phyloP scores from a whole-genome alignment of 1,140 invertebrate genomes.

The Yoshiicerus persimilis region DNA sequence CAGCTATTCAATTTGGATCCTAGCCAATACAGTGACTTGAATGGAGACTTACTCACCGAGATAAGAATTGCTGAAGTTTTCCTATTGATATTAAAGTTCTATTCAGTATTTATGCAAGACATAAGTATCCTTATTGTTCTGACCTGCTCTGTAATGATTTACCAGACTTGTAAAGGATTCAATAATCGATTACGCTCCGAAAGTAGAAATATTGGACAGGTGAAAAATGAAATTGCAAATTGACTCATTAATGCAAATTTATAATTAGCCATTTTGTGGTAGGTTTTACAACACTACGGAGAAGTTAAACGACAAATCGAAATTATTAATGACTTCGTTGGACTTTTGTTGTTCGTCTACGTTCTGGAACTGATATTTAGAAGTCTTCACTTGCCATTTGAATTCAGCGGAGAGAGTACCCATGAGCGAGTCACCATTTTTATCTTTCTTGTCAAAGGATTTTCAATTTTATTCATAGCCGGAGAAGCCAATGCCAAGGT shows the following conservation, averaged over 20 bases:
- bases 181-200: neutral
- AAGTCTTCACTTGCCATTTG: neutral
- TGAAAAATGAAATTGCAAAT: neutral
- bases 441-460: neutral
- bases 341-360: neutral
- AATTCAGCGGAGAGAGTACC: no score
- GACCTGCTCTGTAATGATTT: neutral
- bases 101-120: neutral
- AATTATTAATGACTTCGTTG: neutral
- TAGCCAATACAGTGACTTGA: neutral
- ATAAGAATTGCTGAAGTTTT: neutral
- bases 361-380: neutral
- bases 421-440: no score
- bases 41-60: neutral
- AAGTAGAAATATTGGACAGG: neutral
- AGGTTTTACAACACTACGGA: neutral
- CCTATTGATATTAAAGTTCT: neutral
- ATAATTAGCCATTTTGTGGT: neutral
- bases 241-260: neutral
- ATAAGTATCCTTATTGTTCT: neutral
- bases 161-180: neutral
- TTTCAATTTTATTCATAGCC: neutral
- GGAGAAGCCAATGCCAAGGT: neutral
- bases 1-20: neutral
- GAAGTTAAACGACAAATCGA: neutral